Evolutionary conservation across 2,888 invertebrate genomes (phyloP).

Genomic region (Melolontha melolontha): DNA sequence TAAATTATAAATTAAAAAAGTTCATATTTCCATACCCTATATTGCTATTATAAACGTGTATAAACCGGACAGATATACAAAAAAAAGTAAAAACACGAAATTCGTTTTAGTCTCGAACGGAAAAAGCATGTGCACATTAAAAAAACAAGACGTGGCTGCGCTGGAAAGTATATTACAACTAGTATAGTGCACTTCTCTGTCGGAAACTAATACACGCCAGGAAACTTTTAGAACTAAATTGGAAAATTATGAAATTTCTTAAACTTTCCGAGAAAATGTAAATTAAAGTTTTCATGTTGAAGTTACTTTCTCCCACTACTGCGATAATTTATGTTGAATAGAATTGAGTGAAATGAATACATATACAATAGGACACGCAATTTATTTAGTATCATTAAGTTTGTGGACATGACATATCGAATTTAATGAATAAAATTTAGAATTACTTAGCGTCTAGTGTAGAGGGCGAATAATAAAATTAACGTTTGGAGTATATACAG

Average conservation of each 20-base stretch:
- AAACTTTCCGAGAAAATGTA: constrained; percentile 31
- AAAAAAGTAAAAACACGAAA: constrained; percentile 24
- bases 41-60: constrained; percentile 14
- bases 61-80: constrained; percentile 12
- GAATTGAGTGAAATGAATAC: not conserved
- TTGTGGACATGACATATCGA: too few species aligned
- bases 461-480: too few species aligned
- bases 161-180: constrained; percentile 8
- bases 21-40: constrained; percentile 1
- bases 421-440: too few species aligned
- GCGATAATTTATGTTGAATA: not conserved
- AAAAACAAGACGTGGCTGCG: constrained; percentile 22
- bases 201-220: constrained; percentile 34
- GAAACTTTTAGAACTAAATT: constrained; percentile 38
- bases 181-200: constrained; percentile 39
- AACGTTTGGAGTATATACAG: too few species aligned
- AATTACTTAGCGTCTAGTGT: too few species aligned
- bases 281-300: constrained; percentile 32
- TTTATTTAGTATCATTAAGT: too few species aligned
- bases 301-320: not conserved
- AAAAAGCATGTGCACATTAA: constrained; percentile 22
- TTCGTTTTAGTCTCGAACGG: constrained; percentile 18
- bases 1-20: not conserved
- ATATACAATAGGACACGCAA: not conserved
- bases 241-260: constrained; percentile 34